Conservation (phyloP, 2,888 invertebrate genomes). For the Noctua janthina region DNA sequence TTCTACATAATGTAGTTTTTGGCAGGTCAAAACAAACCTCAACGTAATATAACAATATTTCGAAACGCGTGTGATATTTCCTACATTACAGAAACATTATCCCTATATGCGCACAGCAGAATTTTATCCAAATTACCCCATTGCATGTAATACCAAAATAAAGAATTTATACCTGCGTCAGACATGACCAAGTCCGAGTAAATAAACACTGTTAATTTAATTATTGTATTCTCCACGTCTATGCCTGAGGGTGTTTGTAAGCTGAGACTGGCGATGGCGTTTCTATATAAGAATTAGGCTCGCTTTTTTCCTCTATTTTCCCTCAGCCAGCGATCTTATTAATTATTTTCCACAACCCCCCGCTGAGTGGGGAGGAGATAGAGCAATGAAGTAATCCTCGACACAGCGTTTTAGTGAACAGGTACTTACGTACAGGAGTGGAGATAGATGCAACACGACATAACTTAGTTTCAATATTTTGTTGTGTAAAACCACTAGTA, state of each 20-base stretch:
- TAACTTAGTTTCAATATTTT: constrained; percentile 12
- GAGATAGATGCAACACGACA: constrained; percentile 17
- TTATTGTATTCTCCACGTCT: constrained; percentile 28
- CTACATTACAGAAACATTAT: constrained; percentile 52
- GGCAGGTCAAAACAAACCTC: constrained; percentile 14
- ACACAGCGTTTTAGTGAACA: constrained; percentile 51
- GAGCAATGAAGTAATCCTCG: constrained; percentile 56
- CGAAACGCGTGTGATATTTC: constrained; percentile 44
- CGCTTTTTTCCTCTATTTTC: constrained; percentile 48
- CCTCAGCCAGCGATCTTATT: constrained; percentile 58
- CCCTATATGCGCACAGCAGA: constrained; percentile 47
- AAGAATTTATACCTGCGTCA: constrained; percentile 18
- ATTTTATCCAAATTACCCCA: constrained; percentile 49
- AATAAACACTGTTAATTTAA: constrained; percentile 39
- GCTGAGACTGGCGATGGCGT: constrained; percentile 46
- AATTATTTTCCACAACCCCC: constrained; percentile 61
- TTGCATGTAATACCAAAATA: constrained; percentile 59
- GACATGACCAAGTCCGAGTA: constrained; percentile 22
- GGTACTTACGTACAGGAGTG: constrained; percentile 25
- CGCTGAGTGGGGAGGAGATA: constrained; percentile 49
- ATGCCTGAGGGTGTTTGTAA: constrained; percentile 46
- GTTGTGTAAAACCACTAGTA: not conserved
- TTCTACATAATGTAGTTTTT: not conserved
- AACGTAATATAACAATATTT: constrained; percentile 36
- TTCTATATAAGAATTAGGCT: constrained; percentile 45